Evolutionary conservation across 2,113 vertebrate species (phyloP).

Genomic region (Daphoenositta chrysoptera): DNA sequence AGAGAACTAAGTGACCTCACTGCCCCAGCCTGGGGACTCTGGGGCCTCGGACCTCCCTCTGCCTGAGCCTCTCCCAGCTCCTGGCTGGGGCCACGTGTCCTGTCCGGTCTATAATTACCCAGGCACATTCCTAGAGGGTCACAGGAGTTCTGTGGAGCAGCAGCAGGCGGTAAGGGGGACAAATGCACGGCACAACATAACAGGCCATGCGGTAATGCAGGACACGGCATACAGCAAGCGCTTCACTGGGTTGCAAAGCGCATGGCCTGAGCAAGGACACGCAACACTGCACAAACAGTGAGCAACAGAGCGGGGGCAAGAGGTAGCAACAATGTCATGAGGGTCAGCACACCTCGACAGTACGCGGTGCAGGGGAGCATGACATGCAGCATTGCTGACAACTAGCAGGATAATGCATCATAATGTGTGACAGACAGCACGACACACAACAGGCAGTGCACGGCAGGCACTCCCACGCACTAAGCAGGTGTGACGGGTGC

Average conservation of each 20-base stretch:
- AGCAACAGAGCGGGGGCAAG: fast-evolving
- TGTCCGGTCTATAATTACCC: not conserved
- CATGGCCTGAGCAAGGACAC: fast-evolving
- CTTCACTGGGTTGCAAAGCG: not conserved
- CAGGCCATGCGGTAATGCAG: not conserved
- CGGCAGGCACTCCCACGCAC: fast-evolving
- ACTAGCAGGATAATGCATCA: not conserved
- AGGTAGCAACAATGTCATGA: not conserved
- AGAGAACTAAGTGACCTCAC: not conserved
- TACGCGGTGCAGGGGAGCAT: fast-evolving
- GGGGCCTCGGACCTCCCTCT: not conserved
- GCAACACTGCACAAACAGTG: fast-evolving
- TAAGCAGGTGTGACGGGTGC: fast-evolving
- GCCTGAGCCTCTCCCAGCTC: not conserved
- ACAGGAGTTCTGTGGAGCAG: not conserved
- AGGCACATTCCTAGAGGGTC: conserved; percentile 3
- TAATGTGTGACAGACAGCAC: no score
- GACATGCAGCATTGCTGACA: not conserved
- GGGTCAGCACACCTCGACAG: fast-evolving
- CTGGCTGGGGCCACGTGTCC: not conserved
- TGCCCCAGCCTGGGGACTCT: not conserved
- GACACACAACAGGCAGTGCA: fast-evolving
- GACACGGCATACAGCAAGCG: not conserved
- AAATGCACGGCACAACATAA: not conserved
- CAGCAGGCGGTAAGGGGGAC: conserved; percentile 5